Evolutionary conservation across 1,140 invertebrate species (phyloP).

Genomic region (Dendroctonus ponderosae): DNA sequence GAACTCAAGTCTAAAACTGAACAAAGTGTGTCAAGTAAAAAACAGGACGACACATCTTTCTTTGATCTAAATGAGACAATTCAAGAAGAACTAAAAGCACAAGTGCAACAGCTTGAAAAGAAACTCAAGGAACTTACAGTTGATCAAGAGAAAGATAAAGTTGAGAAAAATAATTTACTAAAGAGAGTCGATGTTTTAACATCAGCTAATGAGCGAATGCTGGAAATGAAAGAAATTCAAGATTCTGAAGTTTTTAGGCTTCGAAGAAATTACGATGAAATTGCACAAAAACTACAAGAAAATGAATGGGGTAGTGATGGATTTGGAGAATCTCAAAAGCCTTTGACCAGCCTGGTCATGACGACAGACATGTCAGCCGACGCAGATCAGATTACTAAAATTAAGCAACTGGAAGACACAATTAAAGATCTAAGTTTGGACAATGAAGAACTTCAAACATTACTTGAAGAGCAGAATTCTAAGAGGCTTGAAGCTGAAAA

Average conservation of each 20-base stretch:
- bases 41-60: slow-evolving; percentile 51
- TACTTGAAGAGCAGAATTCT: slow-evolving; percentile 60
- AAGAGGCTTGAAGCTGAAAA: slow-evolving; percentile 44
- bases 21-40: slow-evolving; percentile 58
- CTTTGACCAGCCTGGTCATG: slow-evolving; percentile 3
- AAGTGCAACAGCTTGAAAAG: slow-evolving; percentile 65
- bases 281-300: slow-evolving; percentile 57
- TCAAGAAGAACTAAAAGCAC: slow-evolving; percentile 70
- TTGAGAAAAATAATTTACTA: slow-evolving; percentile 64
- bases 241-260: slow-evolving; percentile 65
- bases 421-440: slow-evolving; percentile 64
- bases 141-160: slow-evolving; percentile 59
- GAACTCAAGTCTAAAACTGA: slow-evolving; percentile 68
- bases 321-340: slow-evolving; percentile 24
- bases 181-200: slow-evolving; percentile 74
- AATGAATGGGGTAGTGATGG: slow-evolving; percentile 58
- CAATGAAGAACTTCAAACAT: slow-evolving; percentile 68
- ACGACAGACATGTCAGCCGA: slow-evolving; percentile 6
- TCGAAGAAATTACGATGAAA: slow-evolving; percentile 66
- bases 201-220: slow-evolving; percentile 72
- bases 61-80: slow-evolving; percentile 71
- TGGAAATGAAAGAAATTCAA: slow-evolving; percentile 77
- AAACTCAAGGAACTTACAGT: slow-evolving; percentile 59
- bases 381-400: slow-evolving; percentile 33
- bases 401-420: slow-evolving; percentile 55